Evolutionary conservation across 1,140 invertebrate genomes (phyloP), one percentile per base, ranked within the genome.

Genomic region (Pseudomyrmex sp.): DNA sequence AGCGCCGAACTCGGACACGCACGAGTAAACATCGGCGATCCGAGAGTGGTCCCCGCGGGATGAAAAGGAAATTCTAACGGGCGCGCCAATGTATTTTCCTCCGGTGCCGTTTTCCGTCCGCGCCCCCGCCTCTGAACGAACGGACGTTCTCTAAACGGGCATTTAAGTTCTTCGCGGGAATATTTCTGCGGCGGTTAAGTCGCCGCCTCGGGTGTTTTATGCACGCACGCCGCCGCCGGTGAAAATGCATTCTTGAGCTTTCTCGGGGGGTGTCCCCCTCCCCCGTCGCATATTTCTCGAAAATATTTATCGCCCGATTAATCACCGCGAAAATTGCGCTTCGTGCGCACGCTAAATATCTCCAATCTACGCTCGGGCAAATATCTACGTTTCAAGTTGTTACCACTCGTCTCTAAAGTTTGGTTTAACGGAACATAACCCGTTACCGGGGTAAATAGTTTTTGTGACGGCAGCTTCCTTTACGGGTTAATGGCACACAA

Each of bases 11-110:
- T 80, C 35, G 35, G 4, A 52, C 59, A 88, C 86, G 82, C 87
- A 77, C 88, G 88, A 82, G 82, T 88, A 89, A 89, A 89, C 87
- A 89, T 89, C 85, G 69, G 35, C 50, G 73, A 35, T 35, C 46
- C 76, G 76, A 89, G 76, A 89, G 76, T 84, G 87, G 82, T 86
- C 82, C 35, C 88, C 85, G 15, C 20, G 85, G 65, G 75, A 87
- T 63, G 62, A 77, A 68, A 77, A 84, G 82, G 77, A 74, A 82
- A 88, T 86, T 88, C 72, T 52, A 77, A 77, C 58, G 61, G 68
- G 46, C 61, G 59, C 80, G 35, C 35, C 35, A 26, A 74, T 82
- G 85, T 83, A 66, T 82, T 82, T 73, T 15, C 59, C 50, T 12
- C 9, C 50, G 5, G 4, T 35, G 5, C 35, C 35, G 62, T 56